phyloP scores from a whole-genome alignment of 30 jellyfish, hydroid and myxozoan species.

The Nemopilema nomurai region DNA sequence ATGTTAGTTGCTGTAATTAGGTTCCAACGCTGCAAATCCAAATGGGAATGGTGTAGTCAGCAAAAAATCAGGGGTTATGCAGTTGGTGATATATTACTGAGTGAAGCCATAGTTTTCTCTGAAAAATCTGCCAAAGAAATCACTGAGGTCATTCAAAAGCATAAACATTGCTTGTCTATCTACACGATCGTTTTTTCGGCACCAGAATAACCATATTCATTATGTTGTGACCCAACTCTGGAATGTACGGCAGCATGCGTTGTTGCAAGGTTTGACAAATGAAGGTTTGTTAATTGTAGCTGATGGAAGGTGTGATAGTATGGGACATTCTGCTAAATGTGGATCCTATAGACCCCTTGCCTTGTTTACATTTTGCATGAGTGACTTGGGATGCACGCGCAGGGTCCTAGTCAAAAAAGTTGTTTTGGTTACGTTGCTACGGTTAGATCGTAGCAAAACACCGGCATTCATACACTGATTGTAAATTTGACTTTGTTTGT shows the following conservation, averaged over 20 bases:
- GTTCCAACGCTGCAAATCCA: slow-evolving; percentile 37
- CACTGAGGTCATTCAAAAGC: slow-evolving; percentile 35
- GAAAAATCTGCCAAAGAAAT: slow-evolving; percentile 53
- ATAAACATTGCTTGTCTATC: slow-evolving; percentile 18
- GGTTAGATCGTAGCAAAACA: not conserved
- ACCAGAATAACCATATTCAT: slow-evolving; percentile 35
- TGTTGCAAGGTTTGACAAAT: slow-evolving; percentile 2
- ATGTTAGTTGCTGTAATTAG: slow-evolving; percentile 33
- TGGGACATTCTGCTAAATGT: slow-evolving; percentile 73
- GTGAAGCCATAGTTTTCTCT: slow-evolving; percentile 50
- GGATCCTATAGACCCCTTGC: slow-evolving; percentile 50
- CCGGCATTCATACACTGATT: not conserved
- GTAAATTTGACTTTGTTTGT: not conserved
- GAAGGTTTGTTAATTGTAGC: slow-evolving; percentile 44
- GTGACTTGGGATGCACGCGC: slow-evolving; percentile 39
- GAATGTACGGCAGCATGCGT: slow-evolving; percentile 25
- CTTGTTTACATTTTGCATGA: slow-evolving; percentile 29
- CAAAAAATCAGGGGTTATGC: slow-evolving; percentile 31
- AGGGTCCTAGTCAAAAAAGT: slow-evolving; percentile 16
- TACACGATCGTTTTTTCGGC: slow-evolving; percentile 33
- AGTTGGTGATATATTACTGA: slow-evolving; percentile 43
- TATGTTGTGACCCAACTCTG: slow-evolving; percentile 25
- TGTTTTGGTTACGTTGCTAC: not conserved
- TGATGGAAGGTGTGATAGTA: slow-evolving; percentile 74
- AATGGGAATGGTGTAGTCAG: slow-evolving; percentile 67